phyloP scores from a whole-genome alignment of 2,888 invertebrate species.

The Drosophila limbata region DNA sequence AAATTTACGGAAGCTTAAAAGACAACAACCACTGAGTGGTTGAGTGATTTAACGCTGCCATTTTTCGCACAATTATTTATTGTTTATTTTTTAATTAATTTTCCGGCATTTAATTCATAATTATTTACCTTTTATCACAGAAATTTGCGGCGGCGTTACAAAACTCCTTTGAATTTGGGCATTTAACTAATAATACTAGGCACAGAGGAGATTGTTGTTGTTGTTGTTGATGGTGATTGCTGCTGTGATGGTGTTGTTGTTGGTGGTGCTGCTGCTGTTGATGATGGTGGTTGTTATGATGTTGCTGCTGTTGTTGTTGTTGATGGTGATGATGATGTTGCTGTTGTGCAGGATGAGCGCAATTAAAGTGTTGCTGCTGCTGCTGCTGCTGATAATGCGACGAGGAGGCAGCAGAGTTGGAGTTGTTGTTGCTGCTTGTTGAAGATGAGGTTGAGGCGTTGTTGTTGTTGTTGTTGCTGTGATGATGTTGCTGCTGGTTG shows the following conservation, averaged over 20 bases:
- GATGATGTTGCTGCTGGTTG: constrained; percentile 80
- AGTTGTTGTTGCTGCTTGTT: constrained; percentile 36
- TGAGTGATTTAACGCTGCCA: background rate
- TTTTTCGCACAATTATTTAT: constrained; percentile 12
- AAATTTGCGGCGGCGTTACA: constrained; percentile 85
- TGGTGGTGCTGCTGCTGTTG: constrained; percentile 53
- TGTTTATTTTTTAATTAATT: background rate
- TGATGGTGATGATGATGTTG: constrained; percentile 57
- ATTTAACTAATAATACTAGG: constrained; percentile 85
- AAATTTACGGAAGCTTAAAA: background rate
- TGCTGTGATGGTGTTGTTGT: constrained; percentile 49
- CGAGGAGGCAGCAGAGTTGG: constrained; percentile 60
- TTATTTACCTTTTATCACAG: constrained; percentile 85
- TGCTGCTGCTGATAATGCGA: constrained; percentile 54
- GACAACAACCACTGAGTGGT: background rate
- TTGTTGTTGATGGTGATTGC: constrained; percentile 58
- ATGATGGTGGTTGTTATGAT: constrained; percentile 51
- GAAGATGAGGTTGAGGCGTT: constrained; percentile 41
- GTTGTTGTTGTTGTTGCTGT: constrained; percentile 48
- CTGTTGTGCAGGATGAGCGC: constrained; percentile 69
- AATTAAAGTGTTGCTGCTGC: constrained; percentile 64
- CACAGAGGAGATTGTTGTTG: constrained; percentile 85
- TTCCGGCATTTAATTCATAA: constrained; percentile 1
- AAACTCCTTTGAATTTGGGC: constrained; percentile 85
- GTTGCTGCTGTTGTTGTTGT: constrained; percentile 50